phyloP scores from a whole-genome alignment of 64 coral and sea anemone genomes.

The Trachythela sp. region DNA sequence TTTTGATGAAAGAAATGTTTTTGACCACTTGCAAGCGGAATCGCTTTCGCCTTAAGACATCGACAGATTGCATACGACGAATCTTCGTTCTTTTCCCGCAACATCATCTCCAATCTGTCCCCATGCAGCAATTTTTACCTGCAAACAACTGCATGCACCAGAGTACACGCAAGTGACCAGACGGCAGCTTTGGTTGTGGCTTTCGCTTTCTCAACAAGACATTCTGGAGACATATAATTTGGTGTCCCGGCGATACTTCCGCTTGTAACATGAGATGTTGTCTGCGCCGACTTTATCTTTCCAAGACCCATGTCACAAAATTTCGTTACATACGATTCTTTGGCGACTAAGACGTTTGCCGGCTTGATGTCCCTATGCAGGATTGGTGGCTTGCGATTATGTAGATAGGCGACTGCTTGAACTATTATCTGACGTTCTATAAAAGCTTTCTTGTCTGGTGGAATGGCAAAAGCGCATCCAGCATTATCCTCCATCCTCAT shows the following conservation, averaged over 20 bases:
- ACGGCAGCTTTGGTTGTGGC: slow-evolving; percentile 37
- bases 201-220: slow-evolving; percentile 27
- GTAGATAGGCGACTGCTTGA: slow-evolving; percentile 25
- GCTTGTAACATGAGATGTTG: background rate
- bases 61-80: background rate
- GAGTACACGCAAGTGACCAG: slow-evolving; percentile 35
- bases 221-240: slow-evolving; percentile 46
- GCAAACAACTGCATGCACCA: slow-evolving; percentile 32
- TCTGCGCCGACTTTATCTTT: slow-evolving; percentile 36
- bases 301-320: slow-evolving; percentile 33
- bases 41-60: too few relatives aligned
- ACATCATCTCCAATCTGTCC: background rate
- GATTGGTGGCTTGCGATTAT: too few relatives aligned
- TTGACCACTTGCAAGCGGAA: too few relatives aligned
- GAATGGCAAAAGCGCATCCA: slow-evolving; percentile 3
- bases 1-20: too few relatives aligned
- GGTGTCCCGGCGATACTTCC: slow-evolving; percentile 29
- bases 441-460: slow-evolving; percentile 20
- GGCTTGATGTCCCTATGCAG: slow-evolving; percentile 34
- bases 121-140: slow-evolving; percentile 21
- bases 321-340: slow-evolving; percentile 21
- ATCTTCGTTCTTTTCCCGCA: background rate
- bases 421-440: slow-evolving; percentile 22
- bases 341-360: slow-evolving; percentile 16
- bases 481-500: slow-evolving; percentile 14